Evolutionary conservation across 2,888 invertebrate genomes (phyloP).

Genomic region (Branchipolynoe longqiensis): DNA sequence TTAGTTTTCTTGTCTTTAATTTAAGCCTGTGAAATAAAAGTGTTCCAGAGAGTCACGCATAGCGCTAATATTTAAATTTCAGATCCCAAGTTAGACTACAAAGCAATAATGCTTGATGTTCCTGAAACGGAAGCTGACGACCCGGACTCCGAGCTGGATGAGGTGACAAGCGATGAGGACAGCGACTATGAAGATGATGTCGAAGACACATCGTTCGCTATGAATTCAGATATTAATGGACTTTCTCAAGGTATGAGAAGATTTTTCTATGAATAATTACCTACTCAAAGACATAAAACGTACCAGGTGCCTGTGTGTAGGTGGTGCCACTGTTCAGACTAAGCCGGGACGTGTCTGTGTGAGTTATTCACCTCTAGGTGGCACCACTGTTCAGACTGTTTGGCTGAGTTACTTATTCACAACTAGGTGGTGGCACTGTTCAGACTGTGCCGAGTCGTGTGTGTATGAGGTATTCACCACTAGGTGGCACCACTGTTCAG

Average conservation of each 20-base stretch:
- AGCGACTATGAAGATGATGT: not conserved
- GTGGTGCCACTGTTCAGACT: too few species aligned
- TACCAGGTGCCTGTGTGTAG: too few species aligned
- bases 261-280: not conserved
- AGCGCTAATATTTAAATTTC: not conserved
- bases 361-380: too few species aligned
- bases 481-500: too few species aligned
- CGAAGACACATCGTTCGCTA: not conserved
- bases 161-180: not conserved
- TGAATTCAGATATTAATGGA: conserved; percentile 2
- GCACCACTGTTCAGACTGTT: too few species aligned
- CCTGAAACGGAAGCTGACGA: conserved; percentile 20
- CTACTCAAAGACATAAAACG: too few species aligned
- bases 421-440: too few species aligned
- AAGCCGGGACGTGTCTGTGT: too few species aligned
- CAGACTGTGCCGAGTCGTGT: too few species aligned
- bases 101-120: not conserved
- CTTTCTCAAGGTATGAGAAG: conserved; percentile 16
- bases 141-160: not conserved
- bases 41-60: not conserved
- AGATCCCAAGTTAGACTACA: conserved; percentile 15
- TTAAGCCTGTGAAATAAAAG: too few species aligned
- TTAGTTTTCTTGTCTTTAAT: not conserved
- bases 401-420: too few species aligned
- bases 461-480: too few species aligned